Conservation (phyloP, 2,113 vertebrate genomes). For the Eurypyga helias region DNA sequence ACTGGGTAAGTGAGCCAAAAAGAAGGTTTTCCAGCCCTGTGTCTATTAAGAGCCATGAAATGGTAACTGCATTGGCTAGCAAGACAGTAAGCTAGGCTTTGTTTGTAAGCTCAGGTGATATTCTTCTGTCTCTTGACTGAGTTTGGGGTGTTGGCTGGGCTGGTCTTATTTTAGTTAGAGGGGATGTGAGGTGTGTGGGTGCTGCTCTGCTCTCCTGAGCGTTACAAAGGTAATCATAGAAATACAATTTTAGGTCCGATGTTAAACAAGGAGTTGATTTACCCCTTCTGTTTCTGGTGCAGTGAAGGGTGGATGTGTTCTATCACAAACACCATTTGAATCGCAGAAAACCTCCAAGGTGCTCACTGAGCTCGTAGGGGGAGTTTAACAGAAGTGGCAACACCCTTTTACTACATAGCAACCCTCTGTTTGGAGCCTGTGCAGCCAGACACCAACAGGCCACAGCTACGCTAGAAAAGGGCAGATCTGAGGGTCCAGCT, state of each 20-base stretch:
- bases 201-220: background rate
- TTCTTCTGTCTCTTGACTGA: background rate
- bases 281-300: background rate
- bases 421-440: background rate
- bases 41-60: background rate
- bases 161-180: background rate
- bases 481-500: background rate
- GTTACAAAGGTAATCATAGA: background rate
- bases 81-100: background rate
- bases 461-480: accelerated
- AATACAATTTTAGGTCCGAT: background rate
- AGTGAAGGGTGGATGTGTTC: background rate
- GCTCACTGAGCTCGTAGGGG: accelerated
- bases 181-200: background rate
- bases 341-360: background rate
- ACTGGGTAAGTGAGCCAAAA: background rate
- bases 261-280: background rate
- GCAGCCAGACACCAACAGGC: background rate
- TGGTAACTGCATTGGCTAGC: background rate
- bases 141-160: background rate
- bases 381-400: background rate
- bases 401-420: background rate
- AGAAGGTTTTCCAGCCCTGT: background rate
- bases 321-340: accelerated
- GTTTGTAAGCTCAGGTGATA: background rate